Evolutionary conservation across 2,888 invertebrate genomes (phyloP).

Genomic region (Theretra japonica): DNA sequence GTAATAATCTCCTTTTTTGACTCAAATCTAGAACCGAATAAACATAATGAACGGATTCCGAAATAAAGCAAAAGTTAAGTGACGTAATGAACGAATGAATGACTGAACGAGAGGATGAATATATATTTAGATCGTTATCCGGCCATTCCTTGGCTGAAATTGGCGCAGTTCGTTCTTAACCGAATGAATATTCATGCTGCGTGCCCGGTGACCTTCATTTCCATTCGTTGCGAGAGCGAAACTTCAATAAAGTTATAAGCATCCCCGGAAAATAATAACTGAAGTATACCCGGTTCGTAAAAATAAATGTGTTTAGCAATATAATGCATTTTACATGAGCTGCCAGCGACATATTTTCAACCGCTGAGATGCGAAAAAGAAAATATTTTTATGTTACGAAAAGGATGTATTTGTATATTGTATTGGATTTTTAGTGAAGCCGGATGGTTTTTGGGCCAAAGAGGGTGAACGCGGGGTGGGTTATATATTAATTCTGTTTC

Average conservation of each 20-base stretch:
- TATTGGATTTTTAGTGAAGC: constrained; percentile 29
- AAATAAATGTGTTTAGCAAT: constrained; percentile 24
- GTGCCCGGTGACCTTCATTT: constrained; percentile 18
- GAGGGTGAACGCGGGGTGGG: background rate
- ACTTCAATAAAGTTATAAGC: constrained; percentile 26
- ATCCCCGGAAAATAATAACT: constrained; percentile 26
- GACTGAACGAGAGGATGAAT: constrained; percentile 22
- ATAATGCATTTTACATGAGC: constrained; percentile 29
- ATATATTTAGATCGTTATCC: constrained; percentile 26
- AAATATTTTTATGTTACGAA: constrained; percentile 27
- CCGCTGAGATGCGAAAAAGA: constrained; percentile 13
- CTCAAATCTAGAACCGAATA: background rate
- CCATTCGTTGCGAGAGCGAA: constrained; percentile 4
- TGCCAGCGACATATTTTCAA: constrained; percentile 24
- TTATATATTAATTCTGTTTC: constrained; percentile 10
- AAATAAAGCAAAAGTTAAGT: constrained; percentile 24
- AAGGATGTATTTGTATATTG: constrained; percentile 25
- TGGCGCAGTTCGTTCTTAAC: constrained; percentile 21
- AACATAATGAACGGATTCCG: constrained; percentile 1
- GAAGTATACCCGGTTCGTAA: constrained; percentile 25
- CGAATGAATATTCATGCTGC: constrained; percentile 21
- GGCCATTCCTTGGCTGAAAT: constrained; percentile 13
- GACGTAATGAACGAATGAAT: constrained; percentile 23
- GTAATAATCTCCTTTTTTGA: background rate
- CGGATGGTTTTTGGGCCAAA: background rate